These are phyloP conservation scores for Eufriesea mexicana DNA, from an alignment of 1,140 invertebrate species.

Conservation along the genomic window DNA sequence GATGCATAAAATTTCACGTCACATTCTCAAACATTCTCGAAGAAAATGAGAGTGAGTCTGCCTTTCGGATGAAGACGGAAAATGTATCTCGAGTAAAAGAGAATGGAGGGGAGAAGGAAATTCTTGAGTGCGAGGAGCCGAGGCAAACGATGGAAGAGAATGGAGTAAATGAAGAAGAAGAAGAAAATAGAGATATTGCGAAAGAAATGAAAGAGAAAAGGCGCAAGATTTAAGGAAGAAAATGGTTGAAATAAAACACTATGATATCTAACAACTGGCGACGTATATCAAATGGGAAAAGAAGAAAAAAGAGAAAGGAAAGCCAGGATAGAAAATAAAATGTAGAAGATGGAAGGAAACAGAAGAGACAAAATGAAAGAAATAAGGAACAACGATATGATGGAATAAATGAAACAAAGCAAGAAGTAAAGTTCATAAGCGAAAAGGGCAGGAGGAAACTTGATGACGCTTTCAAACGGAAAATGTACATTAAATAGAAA, in stretches of 20 bases:
- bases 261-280: too few species aligned
- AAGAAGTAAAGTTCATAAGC: neutral
- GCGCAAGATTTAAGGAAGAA: too few species aligned
- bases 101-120: neutral
- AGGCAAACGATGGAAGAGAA: too few species aligned
- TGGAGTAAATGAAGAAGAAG: neutral
- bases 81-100: too few species aligned
- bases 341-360: too few species aligned
- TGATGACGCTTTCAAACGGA: too few species aligned
- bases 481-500: too few species aligned
- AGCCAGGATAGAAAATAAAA: neutral
- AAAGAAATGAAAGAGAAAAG: neutral
- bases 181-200: neutral
- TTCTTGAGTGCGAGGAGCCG: too few species aligned
- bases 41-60: slow-evolving; percentile 29
- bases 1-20: slow-evolving; percentile 68
- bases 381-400: neutral
- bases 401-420: slow-evolving; percentile 6
- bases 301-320: neutral
- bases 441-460: too few species aligned
- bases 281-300: neutral
- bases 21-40: slow-evolving; percentile 56
- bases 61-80: neutral
- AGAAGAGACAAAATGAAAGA: neutral
- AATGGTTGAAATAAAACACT: too few species aligned